Evolutionary conservation across 2,113 vertebrate species (phyloP), one percentile per base, ranked within the genome.

Genomic region (Lasiurus borealis): DNA sequence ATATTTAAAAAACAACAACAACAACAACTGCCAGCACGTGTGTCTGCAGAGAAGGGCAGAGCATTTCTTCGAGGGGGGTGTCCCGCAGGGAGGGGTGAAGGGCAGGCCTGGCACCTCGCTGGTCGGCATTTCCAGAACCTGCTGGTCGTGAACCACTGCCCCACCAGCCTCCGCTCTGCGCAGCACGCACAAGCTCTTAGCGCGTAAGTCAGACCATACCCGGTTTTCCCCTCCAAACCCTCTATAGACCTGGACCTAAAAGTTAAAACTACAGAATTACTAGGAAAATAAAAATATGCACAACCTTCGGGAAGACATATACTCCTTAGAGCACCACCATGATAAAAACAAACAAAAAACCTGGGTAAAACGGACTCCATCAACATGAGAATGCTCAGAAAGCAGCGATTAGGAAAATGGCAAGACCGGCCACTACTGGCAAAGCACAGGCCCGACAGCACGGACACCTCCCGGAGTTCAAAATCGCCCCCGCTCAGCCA

Each of bases 121-220:
- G 25, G 5, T 46, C 13, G 69, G 1, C 2, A 23, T 73, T 85
- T 83, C 69, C 16, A 18, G 5, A 14, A 3, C 15, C 15, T 40
- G 31, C 2, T 44, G 21, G 18, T 16, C 10, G 0, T 12, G 3
- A 25, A 5, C 23, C n/a, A 31, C 13, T 0, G 31, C 12, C 29
- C 46, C 59, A 9, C 40, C n/a, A 23, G 62, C n/a, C 78, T 76
- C 14, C 7, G 18, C 85, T 72, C 81, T 23, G 23, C 69, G 11
- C n/a, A 21, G 82, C 44, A 46, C 40, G 44, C 76, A 0, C 15
- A n/a, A 3, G 59, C 48, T 36, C 15, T 5, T 16, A 40, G 36
- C 21, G 3, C 5, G 0, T 1, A 23, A 9, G 44, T 69, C 31
- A 0, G 6, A 15, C 12, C 48, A 6, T 4, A 10, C 21, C 34